Conservation (phyloP, 2,113 vertebrate species). For the Coryphaenoides rupestris region DNA sequence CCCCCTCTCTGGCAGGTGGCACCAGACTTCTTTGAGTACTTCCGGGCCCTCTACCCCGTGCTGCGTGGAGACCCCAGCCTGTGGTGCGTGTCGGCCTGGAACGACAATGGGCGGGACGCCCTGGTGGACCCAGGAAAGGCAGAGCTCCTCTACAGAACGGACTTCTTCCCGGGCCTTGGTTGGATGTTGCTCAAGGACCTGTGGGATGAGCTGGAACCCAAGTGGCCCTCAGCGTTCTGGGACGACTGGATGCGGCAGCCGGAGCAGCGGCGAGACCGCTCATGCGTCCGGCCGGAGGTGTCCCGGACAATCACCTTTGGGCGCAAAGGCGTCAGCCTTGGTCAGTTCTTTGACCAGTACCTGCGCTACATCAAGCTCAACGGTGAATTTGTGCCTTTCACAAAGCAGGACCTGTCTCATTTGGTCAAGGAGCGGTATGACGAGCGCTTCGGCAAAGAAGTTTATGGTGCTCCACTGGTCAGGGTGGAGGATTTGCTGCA, state of each 20-base stretch:
- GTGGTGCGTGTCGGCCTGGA: conserved; percentile 94
- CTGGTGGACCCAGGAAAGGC: conserved; percentile 76
- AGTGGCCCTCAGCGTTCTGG: conserved; percentile 95
- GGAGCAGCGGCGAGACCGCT: conserved; percentile 80
- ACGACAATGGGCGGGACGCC: conserved; percentile 89
- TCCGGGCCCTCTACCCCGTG: conserved; percentile 82
- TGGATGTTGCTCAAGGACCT: conserved; percentile 85
- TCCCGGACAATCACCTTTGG: conserved; percentile 92
- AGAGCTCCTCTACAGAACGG: conserved; percentile 84
- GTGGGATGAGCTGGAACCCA: conserved; percentile 90
- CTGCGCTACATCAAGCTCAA: conserved; percentile 93
- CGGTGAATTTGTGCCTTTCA: conserved; percentile 90
- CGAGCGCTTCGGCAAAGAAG: conserved; percentile 66
- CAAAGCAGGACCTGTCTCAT: conserved; percentile 82
- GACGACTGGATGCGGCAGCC: conserved; percentile 95
- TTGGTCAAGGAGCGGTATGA: conserved; percentile 79
- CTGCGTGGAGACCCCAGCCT: conserved; percentile 73
- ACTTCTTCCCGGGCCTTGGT: conserved; percentile 92
- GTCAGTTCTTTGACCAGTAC: conserved; percentile 96
- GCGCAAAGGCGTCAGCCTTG: conserved; percentile 90
- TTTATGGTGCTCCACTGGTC: conserved; percentile 74
- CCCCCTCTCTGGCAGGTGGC: conserved; percentile 71
- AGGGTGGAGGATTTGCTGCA: conserved; percentile 82
- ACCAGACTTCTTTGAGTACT: conserved; percentile 93
- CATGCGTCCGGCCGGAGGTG: conserved; percentile 88